phyloP scores from a whole-genome alignment of 2,797 vertebrate species.

The Paedocypris micromegethes region DNA sequence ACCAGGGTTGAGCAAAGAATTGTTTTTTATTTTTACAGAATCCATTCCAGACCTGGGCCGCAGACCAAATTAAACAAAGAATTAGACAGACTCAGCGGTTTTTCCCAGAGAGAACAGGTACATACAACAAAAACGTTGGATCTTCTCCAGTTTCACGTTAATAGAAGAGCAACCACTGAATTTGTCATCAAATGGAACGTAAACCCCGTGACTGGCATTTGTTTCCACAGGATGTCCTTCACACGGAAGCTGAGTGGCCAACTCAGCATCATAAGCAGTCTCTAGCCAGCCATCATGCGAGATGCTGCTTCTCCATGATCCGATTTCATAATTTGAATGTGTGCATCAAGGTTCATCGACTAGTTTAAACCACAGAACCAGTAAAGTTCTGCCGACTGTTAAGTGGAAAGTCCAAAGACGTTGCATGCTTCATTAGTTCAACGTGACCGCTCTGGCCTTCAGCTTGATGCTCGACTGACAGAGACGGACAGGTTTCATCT shows the following conservation, averaged over 20 bases:
- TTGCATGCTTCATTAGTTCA: background rate
- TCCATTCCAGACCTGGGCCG: background rate
- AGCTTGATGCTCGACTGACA: conserved; percentile 25
- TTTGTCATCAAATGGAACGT: too few relatives aligned
- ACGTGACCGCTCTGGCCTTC: conserved; percentile 38
- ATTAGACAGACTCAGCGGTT: conserved; percentile 10
- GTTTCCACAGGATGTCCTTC: too few relatives aligned
- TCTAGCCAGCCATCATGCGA: background rate
- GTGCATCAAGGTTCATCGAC: too few relatives aligned
- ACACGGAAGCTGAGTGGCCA: background rate
- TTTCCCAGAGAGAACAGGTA: background rate
- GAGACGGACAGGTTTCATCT: conserved; percentile 29
- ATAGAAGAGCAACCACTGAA: too few relatives aligned
- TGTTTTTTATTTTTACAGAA: background rate
- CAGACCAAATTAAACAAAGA: conserved; percentile 1
- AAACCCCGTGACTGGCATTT: too few relatives aligned
- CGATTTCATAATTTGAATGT: background rate
- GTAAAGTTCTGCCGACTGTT: too few relatives aligned
- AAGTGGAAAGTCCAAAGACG: too few relatives aligned
- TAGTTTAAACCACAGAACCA: too few relatives aligned
- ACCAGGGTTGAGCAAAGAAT: too few relatives aligned
- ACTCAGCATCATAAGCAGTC: background rate
- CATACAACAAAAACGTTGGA: conserved; percentile 9
- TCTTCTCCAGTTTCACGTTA: background rate
- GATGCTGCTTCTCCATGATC: background rate